Evolutionary conservation across 1,140 invertebrate genomes (phyloP).

Genomic region (Araneus ventricosus): DNA sequence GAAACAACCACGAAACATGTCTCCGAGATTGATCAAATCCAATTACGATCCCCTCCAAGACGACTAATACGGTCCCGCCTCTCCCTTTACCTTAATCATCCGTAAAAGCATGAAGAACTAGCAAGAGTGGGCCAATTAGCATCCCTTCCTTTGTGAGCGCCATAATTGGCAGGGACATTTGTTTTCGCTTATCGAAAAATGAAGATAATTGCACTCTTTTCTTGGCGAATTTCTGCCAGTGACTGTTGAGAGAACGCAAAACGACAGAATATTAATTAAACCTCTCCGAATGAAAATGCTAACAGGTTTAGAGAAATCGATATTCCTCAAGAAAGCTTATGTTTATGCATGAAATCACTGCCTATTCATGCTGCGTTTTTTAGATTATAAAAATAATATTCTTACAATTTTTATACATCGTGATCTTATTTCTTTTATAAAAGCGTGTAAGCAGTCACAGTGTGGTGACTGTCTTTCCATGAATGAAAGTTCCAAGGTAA

Average conservation of each 20-base stretch:
- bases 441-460: no score
- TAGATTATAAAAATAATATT: no score
- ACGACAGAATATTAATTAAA: slow-evolving; percentile 13
- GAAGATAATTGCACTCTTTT: slow-evolving; percentile 20
- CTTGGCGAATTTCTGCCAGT: background rate
- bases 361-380: no score
- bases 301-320: slow-evolving; percentile 12
- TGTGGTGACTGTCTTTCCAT: no score
- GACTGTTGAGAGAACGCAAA: background rate
- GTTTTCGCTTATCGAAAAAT: slow-evolving; percentile 3
- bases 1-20: slow-evolving; percentile 10
- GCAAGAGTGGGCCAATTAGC: slow-evolving; percentile 21
- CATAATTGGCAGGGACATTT: slow-evolving; percentile 4
- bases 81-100: background rate
- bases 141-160: background rate
- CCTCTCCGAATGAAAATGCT: background rate
- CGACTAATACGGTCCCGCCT: background rate
- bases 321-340: background rate
- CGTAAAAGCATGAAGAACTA: background rate
- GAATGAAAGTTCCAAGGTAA: no score
- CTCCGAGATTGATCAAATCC: slow-evolving; percentile 4
- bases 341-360: no score
- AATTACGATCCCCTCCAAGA: background rate
- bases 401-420: no score
- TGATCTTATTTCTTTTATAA: no score